A percentile compares a stretch with the other conserved stretches of the same genome.
Conservation (phyloP, 64 coral and sea anemone species). For the Stichodactyla mertensii region DNA sequence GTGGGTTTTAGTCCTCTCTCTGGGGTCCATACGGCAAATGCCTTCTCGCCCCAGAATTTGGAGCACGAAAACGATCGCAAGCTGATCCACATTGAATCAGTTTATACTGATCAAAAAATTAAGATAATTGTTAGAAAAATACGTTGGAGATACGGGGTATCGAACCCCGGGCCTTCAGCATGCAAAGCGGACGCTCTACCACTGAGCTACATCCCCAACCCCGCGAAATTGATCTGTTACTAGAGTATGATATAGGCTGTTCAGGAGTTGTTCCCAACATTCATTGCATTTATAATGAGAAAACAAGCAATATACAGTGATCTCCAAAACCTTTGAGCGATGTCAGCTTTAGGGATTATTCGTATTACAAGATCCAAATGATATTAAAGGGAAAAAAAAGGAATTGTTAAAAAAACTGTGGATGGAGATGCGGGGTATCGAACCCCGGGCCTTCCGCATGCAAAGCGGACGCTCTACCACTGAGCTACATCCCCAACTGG, state of each 20-base stretch:
- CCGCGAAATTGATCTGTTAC: background rate
- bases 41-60: too few relatives aligned
- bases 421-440: constrained; percentile 33
- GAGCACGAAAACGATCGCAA: too few relatives aligned
- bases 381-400: background rate
- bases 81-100: too few relatives aligned
- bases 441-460: constrained; percentile 38
- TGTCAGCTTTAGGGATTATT: too few relatives aligned
- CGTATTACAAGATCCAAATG: too few relatives aligned
- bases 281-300: too few relatives aligned
- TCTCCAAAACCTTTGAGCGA: too few relatives aligned
- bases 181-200: constrained; percentile 43
- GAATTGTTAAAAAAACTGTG: background rate
- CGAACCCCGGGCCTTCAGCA: constrained; percentile 34
- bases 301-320: too few relatives aligned
- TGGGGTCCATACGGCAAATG: background rate
- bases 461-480: constrained; percentile 39
- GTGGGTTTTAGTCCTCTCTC: background rate
- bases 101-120: too few relatives aligned
- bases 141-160: constrained; percentile 29
- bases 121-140: background rate
- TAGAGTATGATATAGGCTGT: too few relatives aligned
- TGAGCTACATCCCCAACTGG: constrained; percentile 22
- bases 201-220: constrained; percentile 21
- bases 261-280: too few relatives aligned